Base-by-base conservation (phyloP, 2,888 invertebrate genomes). In the Caradrina clavipalpis region DNA sequence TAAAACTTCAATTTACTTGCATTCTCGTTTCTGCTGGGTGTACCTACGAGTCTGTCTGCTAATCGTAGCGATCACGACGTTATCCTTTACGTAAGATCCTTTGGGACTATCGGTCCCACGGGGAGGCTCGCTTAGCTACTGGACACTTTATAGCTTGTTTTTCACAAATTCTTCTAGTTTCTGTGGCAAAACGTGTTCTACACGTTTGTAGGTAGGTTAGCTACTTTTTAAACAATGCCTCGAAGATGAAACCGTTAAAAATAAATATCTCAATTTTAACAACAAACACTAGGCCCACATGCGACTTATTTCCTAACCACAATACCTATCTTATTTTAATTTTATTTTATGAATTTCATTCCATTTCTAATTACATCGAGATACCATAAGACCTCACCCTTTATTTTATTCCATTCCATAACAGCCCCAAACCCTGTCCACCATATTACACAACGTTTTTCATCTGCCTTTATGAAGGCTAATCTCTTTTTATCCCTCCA, bases 401-500 rank as follows among this genome's bases (percentile, higher is more conserved):
- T 26, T 54, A 45, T 31, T 10, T 2, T 17, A 13, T 11, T 49
- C 7, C 21, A 53, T 45, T 31, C 42, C 51, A 47, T 35, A 42
- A 56, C n/a, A 47, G 45, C n/a, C 15, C 51, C 15, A 56, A 53
- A 50, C 17, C 22, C 47, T 5, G 26, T 65, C 35, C 45, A 54
- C 60, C 51, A 51, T 69, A 69, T 69, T 69, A 73, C 72, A 79
- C 69, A 45, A 45, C 17, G 69, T 80, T 74, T 79, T 67, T 54
- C 57, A 69, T 26, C 31, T 26, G 60, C 73, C 58, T 81, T 71
- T 81, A 74, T 81, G 73, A 51, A 65, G 72, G 67, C 69, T 73
- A 81, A 80, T 76, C 73, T 65, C 72, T 81, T 75, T 83, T 84
- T 79, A 84, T 68, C 82, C 76, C 35, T 72, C 69, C 78, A 78